phyloP scores from a whole-genome alignment of 2,113 vertebrate species.

The Oplegnathus fasciatus region DNA sequence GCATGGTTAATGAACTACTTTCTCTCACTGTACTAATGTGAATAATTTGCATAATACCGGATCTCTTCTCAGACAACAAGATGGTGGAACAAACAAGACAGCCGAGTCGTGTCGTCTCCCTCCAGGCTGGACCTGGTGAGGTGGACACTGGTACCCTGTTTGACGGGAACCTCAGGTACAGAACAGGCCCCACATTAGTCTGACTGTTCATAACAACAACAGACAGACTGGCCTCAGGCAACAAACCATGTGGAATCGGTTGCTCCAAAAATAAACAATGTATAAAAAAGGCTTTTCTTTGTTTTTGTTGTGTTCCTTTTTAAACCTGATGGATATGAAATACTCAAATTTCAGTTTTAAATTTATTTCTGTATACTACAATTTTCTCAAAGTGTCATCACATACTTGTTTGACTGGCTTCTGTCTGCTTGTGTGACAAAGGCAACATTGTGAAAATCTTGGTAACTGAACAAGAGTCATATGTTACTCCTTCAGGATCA shows the following conservation, averaged over 20 bases:
- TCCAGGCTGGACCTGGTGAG: conserved; percentile 84
- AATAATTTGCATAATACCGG: conserved; percentile 24
- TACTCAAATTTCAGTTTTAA: no score
- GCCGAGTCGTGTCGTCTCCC: conserved; percentile 51
- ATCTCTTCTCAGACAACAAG: conserved; percentile 66
- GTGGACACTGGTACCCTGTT: conserved; percentile 50
- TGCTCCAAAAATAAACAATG: conserved; percentile 20
- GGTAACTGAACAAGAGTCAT: not conserved
- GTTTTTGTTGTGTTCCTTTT: not conserved
- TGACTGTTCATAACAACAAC: not conserved
- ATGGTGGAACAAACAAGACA: conserved; percentile 83
- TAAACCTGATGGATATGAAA: not conserved
- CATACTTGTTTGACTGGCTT: not conserved
- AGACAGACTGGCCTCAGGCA: not conserved
- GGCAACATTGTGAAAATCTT: not conserved
- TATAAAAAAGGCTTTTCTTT: not conserved
- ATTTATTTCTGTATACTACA: no score
- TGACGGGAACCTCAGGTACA: conserved; percentile 71
- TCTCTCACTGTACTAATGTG: not conserved
- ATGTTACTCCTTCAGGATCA: conserved; percentile 40
- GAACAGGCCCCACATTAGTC: not conserved
- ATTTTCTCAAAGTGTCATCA: not conserved
- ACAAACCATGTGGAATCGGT: not conserved
- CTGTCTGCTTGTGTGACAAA: not conserved
- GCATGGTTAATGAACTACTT: not conserved